Conservation (phyloP, 1,140 invertebrate species). For the Nylanderia fulva region DNA sequence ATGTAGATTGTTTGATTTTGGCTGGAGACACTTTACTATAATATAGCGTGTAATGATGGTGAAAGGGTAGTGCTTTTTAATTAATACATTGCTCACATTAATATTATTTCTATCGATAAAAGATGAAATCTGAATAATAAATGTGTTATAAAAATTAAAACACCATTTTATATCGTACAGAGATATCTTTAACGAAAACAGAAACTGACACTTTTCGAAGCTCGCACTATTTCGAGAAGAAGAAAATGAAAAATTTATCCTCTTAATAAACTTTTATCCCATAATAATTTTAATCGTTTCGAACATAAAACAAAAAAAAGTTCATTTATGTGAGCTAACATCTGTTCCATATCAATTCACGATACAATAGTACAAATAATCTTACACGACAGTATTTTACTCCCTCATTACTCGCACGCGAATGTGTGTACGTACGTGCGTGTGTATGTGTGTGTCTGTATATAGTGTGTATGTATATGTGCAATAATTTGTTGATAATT, state of each 20-base stretch:
- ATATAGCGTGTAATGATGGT: slow-evolving; percentile 29
- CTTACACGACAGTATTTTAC: slow-evolving; percentile 29
- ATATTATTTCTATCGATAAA: neutral
- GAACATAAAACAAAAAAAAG: neutral
- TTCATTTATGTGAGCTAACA: slow-evolving; percentile 1
- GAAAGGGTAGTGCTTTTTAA: slow-evolving; percentile 36
- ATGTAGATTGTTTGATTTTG: slow-evolving; percentile 5
- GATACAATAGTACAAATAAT: slow-evolving; percentile 45
- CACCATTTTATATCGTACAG: neutral
- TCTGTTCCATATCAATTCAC: slow-evolving; percentile 17
- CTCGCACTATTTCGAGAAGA: neutral
- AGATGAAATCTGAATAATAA: neutral
- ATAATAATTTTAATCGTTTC: neutral
- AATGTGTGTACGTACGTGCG: neutral
- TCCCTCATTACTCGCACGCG: neutral
- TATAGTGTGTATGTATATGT: neutral
- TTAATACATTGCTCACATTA: slow-evolving; percentile 4
- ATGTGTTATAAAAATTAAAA: neutral
- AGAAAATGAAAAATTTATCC: neutral
- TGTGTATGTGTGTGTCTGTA: neutral
- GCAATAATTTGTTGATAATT: slow-evolving; percentile 9
- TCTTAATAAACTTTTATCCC: neutral
- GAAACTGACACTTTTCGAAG: neutral
- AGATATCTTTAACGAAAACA: neutral
- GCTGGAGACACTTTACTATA: slow-evolving; percentile 10